A percentile compares a stretch with the other conserved stretches of the same genome.
Evolutionary conservation across 2,888 invertebrate species (phyloP).

Genomic region (Agriopis aurantiaria): DNA sequence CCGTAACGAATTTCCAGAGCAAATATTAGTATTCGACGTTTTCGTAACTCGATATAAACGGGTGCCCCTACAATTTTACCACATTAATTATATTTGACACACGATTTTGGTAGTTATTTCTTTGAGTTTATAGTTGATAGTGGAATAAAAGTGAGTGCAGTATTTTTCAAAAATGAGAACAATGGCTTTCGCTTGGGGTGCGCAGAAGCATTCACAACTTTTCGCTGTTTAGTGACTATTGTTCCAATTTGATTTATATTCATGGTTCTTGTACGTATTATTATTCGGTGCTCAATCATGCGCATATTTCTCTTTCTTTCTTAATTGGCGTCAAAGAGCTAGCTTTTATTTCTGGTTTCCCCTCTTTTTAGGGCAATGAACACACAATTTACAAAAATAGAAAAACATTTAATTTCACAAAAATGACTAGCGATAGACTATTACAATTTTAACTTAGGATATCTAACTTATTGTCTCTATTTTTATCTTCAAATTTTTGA

Average conservation of each 20-base stretch:
- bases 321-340: conserved; percentile 51
- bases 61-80: conserved; percentile 71
- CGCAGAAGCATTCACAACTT: conserved; percentile 81
- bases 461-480: conserved; percentile 67
- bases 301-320: conserved; percentile 65
- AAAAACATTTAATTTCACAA: conserved; percentile 53
- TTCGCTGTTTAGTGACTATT: conserved; percentile 83
- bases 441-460: conserved; percentile 59
- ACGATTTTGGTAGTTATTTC: conserved; percentile 39
- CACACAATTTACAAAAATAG: conserved; percentile 21
- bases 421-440: conserved; percentile 76
- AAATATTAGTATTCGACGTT: conserved; percentile 79
- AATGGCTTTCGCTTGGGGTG: conserved; percentile 75
- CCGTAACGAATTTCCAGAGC: conserved; percentile 85
- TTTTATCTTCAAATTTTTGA: conserved; percentile 38
- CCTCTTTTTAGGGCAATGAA: conserved; percentile 18
- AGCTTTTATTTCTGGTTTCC: conserved; percentile 4
- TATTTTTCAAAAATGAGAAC: conserved; percentile 64
- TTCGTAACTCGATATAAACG: conserved; percentile 78
- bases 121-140: conserved; percentile 40
- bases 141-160: conserved; percentile 36
- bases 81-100: conserved; percentile 20
- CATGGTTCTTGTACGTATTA: conserved; percentile 72
- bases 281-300: conserved; percentile 78
- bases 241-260: conserved; percentile 86